Evolutionary conservation across 2,113 vertebrate genomes (phyloP), one percentile per base, ranked within the genome.

Genomic region (Talpa occidentalis): DNA sequence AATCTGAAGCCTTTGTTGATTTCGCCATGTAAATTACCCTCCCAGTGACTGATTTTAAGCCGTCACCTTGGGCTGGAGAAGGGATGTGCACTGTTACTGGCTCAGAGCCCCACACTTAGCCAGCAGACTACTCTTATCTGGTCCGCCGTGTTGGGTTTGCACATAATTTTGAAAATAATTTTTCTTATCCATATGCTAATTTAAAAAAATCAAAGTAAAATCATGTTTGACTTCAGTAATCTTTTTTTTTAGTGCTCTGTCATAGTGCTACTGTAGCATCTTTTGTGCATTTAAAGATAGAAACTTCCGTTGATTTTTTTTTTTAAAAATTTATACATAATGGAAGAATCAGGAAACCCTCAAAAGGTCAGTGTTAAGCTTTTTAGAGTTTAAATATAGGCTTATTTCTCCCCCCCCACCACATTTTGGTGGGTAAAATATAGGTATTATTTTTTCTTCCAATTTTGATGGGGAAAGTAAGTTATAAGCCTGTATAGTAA

Each of bases 331-430:
- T 35, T 12, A 22, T 79, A 83, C 8, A 10, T 74, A 54, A 87
- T 84, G 81, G 40, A 91, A 93, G 56, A 92, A 47, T 93, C 66
- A 17, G 72, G 15, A 93, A 88, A n/a, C 24, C 77, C 60, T 80
- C 32, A 77, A 76, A 93, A 80, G 42, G 70, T 77, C 49, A 86
- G 2, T 3, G 7, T 60, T 81, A 86, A 35, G 16, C 49, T 76
- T 88, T 32, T 77, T 94, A 37, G 74, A 67, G 67, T 93, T 94
- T 79, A 91, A 89, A 93, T 90, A 12, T 6, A 93, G 88, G 47
- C 74, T 94, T 85, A 49, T 66, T 56, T 92, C 80, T 52, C 15
- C 21, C 49, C 16, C 49, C 44, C 59, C 16, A 1, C 32, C 22
- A 67, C 32, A 67, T 90, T 60, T 92, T 72, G 32, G 59, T 62